These are phyloP conservation scores for Pao palembangensis DNA, from an alignment of 2,113 vertebrate species.

Conservation along the genomic window DNA sequence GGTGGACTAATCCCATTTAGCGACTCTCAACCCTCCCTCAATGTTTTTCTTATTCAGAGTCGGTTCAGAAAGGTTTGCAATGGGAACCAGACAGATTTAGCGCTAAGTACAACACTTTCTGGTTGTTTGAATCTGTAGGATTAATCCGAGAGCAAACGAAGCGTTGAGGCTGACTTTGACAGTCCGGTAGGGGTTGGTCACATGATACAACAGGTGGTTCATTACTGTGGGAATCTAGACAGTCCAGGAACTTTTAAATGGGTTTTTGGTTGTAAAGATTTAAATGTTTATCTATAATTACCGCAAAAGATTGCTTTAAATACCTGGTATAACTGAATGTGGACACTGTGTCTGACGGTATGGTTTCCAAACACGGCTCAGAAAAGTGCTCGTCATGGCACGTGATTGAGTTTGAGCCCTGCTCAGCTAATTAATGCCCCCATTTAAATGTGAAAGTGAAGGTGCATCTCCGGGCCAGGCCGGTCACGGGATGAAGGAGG, in stretches of 20 bases:
- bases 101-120: conserved; percentile 14
- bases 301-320: too few species aligned
- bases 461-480: conserved; percentile 55
- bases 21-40: conserved; percentile 30
- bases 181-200: conserved; percentile 30
- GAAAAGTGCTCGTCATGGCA: neutral
- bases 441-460: conserved; percentile 47
- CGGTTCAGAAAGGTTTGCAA: conserved; percentile 21
- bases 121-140: conserved; percentile 20
- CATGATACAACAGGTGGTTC: conserved; percentile 8
- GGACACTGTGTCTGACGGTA: too few species aligned
- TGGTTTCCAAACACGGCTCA: too few species aligned
- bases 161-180: conserved; percentile 33
- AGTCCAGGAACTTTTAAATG: neutral
- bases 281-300: neutral
- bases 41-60: conserved; percentile 27
- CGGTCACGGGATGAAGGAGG: conserved; percentile 59
- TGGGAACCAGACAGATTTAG: conserved; percentile 15
- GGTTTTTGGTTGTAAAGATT: neutral
- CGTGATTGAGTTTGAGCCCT: conserved; percentile 3
- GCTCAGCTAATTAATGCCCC: conserved; percentile 10
- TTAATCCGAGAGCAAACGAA: conserved; percentile 34
- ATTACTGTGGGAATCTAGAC: neutral
- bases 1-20: conserved; percentile 6
- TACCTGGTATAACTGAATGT: too few species aligned